Evolutionary conservation across 2,888 invertebrate genomes (phyloP), one percentile per base, ranked within the genome.

Genomic region (Pseudococcus longispinus): DNA sequence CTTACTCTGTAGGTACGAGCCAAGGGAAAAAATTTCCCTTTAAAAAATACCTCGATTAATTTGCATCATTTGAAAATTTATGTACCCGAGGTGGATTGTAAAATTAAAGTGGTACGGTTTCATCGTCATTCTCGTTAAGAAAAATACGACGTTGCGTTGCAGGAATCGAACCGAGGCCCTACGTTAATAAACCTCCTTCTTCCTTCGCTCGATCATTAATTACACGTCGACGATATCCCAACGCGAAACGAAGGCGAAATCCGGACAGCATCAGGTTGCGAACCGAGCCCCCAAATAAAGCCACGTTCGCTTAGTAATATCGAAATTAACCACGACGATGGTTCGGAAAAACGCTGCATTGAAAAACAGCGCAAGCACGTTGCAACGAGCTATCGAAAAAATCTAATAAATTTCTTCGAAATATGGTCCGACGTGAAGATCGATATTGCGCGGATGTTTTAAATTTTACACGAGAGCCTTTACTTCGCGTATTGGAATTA

Each of bases 351-450:
- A 32, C 4, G 6, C 32, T n/a, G n/a, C n/a, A n/a, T n/a, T n/a
- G n/a, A n/a, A n/a, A n/a, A n/a, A n/a, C n/a, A n/a, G n/a, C n/a
- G n/a, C n/a, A n/a, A n/a, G n/a, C 32, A 32, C 32, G 32, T 32
- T 32, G 32, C 32, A 32, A 32, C 32, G 4, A 32, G 32, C 32
- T 32, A n/a, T 65, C 29, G 29, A 2, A 77, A 77, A 77, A 77
- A 77, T 77, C 77, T 77, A 77, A 77, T 77, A 77, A 77, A 77
- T 77, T 77, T 77, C 42, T 18, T 20, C 32, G 15, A 77, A 84
- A 55, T 84, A 55, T 84, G 55, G 84, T 84, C 60, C 46, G 84
- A 84, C 84, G 60, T 84, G 51, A 60, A 60, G 84, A 84, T 84
- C 60, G 32, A 60, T 84, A 83, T 23, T 18, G 32, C 60, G 60